Conservation (phyloP, 2,113 vertebrate genomes). For the Petromus typicus region DNA sequence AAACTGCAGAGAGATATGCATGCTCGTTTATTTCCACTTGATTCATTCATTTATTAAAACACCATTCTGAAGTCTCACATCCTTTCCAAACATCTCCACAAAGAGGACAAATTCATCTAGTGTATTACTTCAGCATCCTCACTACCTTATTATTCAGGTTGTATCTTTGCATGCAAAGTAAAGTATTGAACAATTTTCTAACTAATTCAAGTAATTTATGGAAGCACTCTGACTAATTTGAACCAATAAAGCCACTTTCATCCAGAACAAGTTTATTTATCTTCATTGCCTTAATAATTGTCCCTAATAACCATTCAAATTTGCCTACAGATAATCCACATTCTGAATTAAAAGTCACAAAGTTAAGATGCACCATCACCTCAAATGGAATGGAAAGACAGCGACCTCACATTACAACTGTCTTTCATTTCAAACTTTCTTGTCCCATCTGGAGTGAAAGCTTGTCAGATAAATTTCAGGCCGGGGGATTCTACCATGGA, state of each 20-base stretch:
- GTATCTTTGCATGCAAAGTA: constrained; percentile 27
- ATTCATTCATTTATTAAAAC: constrained; percentile 11
- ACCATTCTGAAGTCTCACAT: not conserved
- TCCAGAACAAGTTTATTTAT: constrained; percentile 61
- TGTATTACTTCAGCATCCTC: not conserved
- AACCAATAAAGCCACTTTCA: constrained; percentile 61
- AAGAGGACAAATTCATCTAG: not conserved
- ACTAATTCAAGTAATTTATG: constrained; percentile 62
- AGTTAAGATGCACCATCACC: constrained; percentile 8
- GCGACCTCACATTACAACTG: constrained; percentile 27
- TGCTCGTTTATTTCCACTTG: not conserved
- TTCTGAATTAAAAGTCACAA: constrained; percentile 52
- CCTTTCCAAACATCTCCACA: not conserved
- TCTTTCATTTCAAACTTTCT: not conserved
- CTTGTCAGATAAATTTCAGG: constrained; percentile 21
- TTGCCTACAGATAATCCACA: not conserved
- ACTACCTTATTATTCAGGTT: constrained; percentile 46
- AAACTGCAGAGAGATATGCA: not conserved
- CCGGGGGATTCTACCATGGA: constrained; percentile 8
- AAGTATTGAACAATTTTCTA: constrained; percentile 56
- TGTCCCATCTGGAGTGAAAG: constrained; percentile 56
- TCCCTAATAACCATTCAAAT: constrained; percentile 11
- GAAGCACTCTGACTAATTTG: constrained; percentile 33
- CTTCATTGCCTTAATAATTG: constrained; percentile 52
- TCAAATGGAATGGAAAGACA: not conserved